These are phyloP conservation scores for Oedothorax gibbosus DNA, from an alignment of 1,140 invertebrate species.

Conservation along the genomic window DNA sequence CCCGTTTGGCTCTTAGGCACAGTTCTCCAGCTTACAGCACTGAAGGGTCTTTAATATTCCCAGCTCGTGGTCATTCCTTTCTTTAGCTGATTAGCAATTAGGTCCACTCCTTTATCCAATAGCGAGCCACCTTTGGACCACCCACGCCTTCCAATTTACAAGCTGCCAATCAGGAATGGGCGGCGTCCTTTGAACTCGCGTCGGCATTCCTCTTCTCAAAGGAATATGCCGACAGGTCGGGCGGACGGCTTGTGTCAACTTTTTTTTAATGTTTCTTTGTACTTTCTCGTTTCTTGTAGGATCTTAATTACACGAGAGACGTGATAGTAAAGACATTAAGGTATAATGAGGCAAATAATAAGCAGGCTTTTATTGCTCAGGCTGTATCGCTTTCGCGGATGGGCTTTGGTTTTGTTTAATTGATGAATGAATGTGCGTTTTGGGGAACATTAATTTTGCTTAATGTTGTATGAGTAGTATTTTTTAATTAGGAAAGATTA, in stretches of 20 bases:
- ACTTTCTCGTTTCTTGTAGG: slow-evolving; percentile 24
- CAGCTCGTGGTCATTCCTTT: slow-evolving; percentile 33
- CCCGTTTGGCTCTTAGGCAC: too few relatives aligned
- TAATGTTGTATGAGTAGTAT: too few relatives aligned
- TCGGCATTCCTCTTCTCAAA: slow-evolving; percentile 32
- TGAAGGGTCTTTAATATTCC: slow-evolving; percentile 42
- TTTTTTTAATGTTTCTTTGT: slow-evolving; percentile 11
- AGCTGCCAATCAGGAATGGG: slow-evolving; percentile 54
- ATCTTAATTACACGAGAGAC: slow-evolving; percentile 54
- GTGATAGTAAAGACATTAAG: slow-evolving; percentile 59
- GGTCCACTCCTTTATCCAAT: slow-evolving; percentile 56
- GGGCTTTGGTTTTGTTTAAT: too few relatives aligned
- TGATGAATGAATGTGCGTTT: neutral
- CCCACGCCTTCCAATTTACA: slow-evolving; percentile 59
- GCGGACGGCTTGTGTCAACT: slow-evolving; percentile 56
- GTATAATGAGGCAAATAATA: slow-evolving; percentile 58
- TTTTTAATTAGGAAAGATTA: too few relatives aligned
- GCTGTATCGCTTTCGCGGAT: neutral
- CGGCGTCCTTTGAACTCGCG: slow-evolving; percentile 49
- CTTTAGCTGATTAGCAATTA: slow-evolving; percentile 60
- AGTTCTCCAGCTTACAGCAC: neutral
- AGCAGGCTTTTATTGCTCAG: slow-evolving; percentile 45
- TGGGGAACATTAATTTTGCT: too few relatives aligned
- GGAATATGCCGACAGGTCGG: slow-evolving; percentile 52
- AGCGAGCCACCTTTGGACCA: slow-evolving; percentile 52